Evolutionary conservation across 1,140 invertebrate genomes (phyloP).

Genomic region (Whitmania pigra): DNA sequence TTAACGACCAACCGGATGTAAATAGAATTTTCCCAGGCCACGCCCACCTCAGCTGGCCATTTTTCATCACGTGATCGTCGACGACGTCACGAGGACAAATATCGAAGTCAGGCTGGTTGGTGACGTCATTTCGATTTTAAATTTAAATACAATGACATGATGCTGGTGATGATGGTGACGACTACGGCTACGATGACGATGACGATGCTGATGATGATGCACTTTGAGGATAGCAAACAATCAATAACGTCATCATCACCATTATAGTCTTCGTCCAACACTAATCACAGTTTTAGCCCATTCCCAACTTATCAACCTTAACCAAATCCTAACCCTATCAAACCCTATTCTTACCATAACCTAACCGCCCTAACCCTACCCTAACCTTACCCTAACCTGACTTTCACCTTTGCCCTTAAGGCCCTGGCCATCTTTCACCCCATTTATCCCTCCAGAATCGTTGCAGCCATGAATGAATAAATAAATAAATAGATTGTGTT

Average conservation of each 20-base stretch:
- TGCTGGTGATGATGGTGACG: neutral
- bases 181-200: neutral
- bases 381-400: neutral
- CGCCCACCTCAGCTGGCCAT: neutral
- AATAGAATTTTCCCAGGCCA: neutral
- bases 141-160: neutral
- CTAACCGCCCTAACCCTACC: neutral
- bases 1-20: no score
- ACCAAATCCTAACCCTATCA: neutral
- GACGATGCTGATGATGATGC: neutral
- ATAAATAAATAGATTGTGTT: no score
- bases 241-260: neutral
- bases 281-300: neutral
- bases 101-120: neutral
- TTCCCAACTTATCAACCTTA: neutral
- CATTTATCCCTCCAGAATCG: no score
- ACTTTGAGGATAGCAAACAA: neutral
- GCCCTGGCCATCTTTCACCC: neutral
- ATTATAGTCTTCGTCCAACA: neutral
- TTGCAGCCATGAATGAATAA: no score
- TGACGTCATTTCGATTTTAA: neutral
- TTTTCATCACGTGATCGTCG: neutral
- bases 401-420: neutral
- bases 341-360: neutral
- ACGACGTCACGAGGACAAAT: no score